Base-by-base conservation (phyloP, 2,113 vertebrate species). In the Cyrtonyx montezumae region DNA sequence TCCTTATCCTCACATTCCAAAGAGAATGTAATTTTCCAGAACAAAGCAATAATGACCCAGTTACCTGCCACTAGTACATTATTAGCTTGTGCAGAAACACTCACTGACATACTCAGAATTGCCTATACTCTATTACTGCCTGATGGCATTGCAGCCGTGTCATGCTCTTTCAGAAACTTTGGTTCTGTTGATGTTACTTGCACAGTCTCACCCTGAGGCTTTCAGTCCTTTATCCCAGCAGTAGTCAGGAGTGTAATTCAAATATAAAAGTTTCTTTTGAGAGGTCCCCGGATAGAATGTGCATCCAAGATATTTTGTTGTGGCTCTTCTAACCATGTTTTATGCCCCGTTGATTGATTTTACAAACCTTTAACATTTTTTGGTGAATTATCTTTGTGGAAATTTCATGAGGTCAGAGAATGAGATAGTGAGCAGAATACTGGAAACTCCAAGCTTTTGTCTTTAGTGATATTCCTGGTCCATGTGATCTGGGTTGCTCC, bases 101-200 rank as follows among this genome's bases (percentile, higher is more conserved):
- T 22, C 46, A 10, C 14, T 76, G 71, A 20, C 13, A 5, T 36
- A 67, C 74, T 7, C 93, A 65, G 37, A 45, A 34, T 32, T 68
- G 13, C 53, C 12, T 86, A 23, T 40, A 3, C 63, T 71, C 62
- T 80, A 71, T 79, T 68, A 59, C 92, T 55, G 16, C 81, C 93
- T 93, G 88, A 91, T 70, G 93, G 84, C 85, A 66, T 32, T 34
- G 74, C 46, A 67, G 85, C 93, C 43, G 48, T 87, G 80, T 30
- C 78, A 22, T 20, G 73, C 32, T 77, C 66, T 67, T 55, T n/a
- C 75, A 74, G 11, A 13, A 3, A 4, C 48, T 51, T 40, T 49
- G 25, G 5, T 28, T 14, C 56, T 85, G 11, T 61, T 76, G 16
- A 56, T 70, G 37, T 42, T 58, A 21, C n/a, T 40, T 0, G 15